phyloP scores from a whole-genome alignment of 2,797 vertebrate species.

The Ataeniobius toweri region DNA sequence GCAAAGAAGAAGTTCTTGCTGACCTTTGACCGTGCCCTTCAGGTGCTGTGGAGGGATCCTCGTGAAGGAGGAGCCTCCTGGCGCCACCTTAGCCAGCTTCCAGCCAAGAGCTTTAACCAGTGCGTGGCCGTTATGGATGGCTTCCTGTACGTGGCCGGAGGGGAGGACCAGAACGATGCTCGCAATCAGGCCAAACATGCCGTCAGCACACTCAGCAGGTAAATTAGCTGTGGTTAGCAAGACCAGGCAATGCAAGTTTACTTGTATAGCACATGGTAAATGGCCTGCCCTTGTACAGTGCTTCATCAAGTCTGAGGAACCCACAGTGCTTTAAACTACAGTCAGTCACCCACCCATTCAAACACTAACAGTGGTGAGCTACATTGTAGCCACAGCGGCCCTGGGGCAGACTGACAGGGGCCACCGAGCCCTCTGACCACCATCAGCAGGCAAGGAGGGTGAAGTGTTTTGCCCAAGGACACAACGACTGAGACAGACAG shows the following conservation, averaged over 20 bases:
- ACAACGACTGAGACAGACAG: no score
- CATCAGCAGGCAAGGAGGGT: no score
- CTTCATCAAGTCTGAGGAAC: no score
- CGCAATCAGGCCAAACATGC: conserved; percentile 89
- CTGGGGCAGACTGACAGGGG: no score
- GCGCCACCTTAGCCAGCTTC: conserved; percentile 86
- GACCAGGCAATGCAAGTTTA: neutral
- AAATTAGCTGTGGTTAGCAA: neutral
- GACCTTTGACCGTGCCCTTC: conserved; percentile 41
- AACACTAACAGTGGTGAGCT: no score
- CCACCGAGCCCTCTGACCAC: no score
- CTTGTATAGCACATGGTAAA: no score
- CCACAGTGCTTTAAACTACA: no score
- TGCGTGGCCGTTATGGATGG: conserved; percentile 89
- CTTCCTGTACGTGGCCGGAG: conserved; percentile 86
- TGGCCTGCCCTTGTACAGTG: no score
- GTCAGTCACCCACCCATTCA: no score
- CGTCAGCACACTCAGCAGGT: conserved; percentile 86
- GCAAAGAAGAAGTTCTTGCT: neutral
- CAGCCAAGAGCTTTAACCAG: conserved; percentile 89
- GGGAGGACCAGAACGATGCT: conserved; percentile 88
- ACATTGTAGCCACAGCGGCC: no score
- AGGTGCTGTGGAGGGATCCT: conserved; percentile 85
- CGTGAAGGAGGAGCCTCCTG: conserved; percentile 81
- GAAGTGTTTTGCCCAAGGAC: no score